Evolutionary conservation across 1,140 invertebrate species (phyloP), one percentile per base, ranked within the genome.

Genomic region (Capitella teleta): DNA sequence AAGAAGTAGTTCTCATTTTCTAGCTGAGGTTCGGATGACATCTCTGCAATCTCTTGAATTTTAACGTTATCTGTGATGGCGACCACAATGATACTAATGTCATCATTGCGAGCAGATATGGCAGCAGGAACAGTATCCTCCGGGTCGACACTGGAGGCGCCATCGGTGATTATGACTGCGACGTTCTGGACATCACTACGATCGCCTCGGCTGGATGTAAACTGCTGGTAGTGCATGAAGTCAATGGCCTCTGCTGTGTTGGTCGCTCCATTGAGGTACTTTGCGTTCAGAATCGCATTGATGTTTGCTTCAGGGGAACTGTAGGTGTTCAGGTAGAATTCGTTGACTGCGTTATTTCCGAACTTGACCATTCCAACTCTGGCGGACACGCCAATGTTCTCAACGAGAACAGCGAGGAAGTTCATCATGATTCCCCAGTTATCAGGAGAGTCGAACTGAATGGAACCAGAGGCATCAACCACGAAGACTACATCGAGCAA

Each of bases 51-150:
- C n/a, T 44, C 42, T 26, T 26, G 6, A 0, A 44, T 4, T 10
- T 1, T 25, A 25, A 44, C 28, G 23, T 5, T 10, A 10, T 25
- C 21, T 8, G 42, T 44, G 42, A 44, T 44, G 42, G 16, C 25
- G 42, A 44, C 25, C 23, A 25, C 28, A 26, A 24, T 24, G 42
- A 44, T 44, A 2, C 18, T 2, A 26, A 44, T 61, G n/a, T 60
- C 61, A 16, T 45, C 50, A 5, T 56, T 36, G 37, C 56, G 45
- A 4, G 61, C 61, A 12, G 40, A 38, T n/a, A 26, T 26, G n/a
- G 42, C 42, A 25, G 24, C 24, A 5, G 3, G 16, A 26, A 44
- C 18, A 5, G 42, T 44, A 1, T 25, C 18, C 4, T 34, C 16
- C 26, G 30, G 18, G 5, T 32, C 14, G 28, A 26, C 16, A 24